Percentiles rank a stretch among this genome's conserved stretches.
phyloP scores from a whole-genome alignment of 2,113 vertebrate genomes.

The Caretta caretta region DNA sequence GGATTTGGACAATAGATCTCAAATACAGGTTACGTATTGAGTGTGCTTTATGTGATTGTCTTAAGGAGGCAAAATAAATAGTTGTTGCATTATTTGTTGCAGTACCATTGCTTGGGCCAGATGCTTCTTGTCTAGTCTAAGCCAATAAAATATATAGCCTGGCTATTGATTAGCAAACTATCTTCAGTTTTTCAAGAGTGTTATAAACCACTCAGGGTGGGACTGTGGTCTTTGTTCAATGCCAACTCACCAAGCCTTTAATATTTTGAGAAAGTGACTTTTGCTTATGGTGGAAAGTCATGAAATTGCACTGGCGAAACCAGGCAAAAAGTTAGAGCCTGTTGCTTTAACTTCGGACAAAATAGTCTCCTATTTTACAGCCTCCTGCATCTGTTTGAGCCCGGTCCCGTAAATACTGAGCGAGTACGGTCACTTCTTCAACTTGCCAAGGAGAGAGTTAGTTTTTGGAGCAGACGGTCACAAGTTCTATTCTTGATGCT shows the following conservation, averaged over 20 bases:
- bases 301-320: not conserved
- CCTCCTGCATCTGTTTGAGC: not conserved
- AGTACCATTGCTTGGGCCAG: conserved; percentile 35
- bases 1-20: conserved; percentile 1
- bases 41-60: not conserved
- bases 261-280: not conserved
- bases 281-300: not conserved
- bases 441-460: not conserved
- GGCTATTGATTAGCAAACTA: conserved; percentile 29
- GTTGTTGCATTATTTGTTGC: conserved; percentile 19
- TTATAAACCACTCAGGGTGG: not conserved
- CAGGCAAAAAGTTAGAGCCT: not conserved
- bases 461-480: not conserved
- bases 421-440: not conserved
- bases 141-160: conserved; percentile 46
- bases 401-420: not conserved
- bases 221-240: conserved; percentile 22
- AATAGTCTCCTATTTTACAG: not conserved
- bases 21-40: conserved; percentile 22
- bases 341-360: not conserved
- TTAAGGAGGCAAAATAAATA: conserved; percentile 62
- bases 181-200: conserved; percentile 26
- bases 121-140: conserved; percentile 49
- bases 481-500: not conserved
- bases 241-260: not conserved